Percentiles rank a stretch among this genome's conserved stretches.
Evolutionary conservation across 1,140 invertebrate genomes (phyloP).

Genomic region (Trichonephila clavipes): DNA sequence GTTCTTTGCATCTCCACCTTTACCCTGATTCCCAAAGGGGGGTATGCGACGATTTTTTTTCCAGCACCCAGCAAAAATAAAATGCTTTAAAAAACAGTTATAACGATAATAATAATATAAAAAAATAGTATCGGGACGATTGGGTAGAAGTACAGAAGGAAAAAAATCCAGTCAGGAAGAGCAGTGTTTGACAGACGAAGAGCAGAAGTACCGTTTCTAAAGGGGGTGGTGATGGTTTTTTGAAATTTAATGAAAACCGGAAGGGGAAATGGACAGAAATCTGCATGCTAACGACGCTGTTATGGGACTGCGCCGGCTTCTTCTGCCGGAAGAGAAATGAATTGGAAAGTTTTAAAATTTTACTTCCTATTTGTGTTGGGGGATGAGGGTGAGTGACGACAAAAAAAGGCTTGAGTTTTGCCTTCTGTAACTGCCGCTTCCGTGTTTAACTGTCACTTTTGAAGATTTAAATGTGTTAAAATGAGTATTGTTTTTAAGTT

Average conservation of each 20-base stretch:
- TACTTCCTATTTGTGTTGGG: conserved; percentile 36
- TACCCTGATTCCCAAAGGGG: conserved; percentile 43
- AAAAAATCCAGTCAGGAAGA: conserved; percentile 27
- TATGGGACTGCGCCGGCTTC: not conserved
- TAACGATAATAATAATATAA: not conserved
- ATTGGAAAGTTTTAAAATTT: conserved; percentile 40
- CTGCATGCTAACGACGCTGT: conserved; percentile 26
- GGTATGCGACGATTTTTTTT: conserved; percentile 1
- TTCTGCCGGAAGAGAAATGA: conserved; percentile 33
- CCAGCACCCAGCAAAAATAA: not conserved
- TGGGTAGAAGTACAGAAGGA: not conserved
- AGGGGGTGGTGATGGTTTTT: not conserved
- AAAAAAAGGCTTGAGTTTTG: no score
- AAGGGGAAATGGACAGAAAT: conserved; percentile 47
- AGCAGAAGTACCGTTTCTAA: not conserved
- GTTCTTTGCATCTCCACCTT: conserved; percentile 46
- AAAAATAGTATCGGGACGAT: not conserved
- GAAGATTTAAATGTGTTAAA: not conserved
- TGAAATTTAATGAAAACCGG: conserved; percentile 35
- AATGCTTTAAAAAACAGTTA: conserved; percentile 14
- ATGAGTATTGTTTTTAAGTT: no score
- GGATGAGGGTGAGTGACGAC: not conserved
- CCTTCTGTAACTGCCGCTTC: conserved; percentile 1
- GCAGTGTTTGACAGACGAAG: not conserved
- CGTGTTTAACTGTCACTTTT: not conserved